phyloP scores from a whole-genome alignment of 2,797 vertebrate species.

The Spinibarbus caldwelli region DNA sequence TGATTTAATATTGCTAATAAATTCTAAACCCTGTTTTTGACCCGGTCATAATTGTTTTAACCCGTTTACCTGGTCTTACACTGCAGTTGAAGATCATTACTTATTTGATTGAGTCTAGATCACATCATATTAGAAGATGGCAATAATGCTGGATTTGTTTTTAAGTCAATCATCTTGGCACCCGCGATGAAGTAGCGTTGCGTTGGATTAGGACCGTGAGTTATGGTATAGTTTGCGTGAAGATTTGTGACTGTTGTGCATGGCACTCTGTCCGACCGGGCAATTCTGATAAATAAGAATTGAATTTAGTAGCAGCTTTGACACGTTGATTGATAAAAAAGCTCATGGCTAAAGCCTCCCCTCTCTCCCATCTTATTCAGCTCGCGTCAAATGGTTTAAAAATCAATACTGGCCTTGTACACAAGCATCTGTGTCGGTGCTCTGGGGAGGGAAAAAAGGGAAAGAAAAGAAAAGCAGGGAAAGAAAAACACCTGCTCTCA shows the following conservation, averaged over 20 bases:
- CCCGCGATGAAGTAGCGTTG: conserved; percentile 10
- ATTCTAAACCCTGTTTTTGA: conserved; percentile 43
- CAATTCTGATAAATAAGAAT: conserved; percentile 98
- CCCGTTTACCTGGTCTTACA: conserved; percentile 27
- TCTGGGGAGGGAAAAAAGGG: conserved; percentile 61
- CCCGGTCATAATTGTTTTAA: conserved; percentile 34
- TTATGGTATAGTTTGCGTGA: conserved; percentile 52
- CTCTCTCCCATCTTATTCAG: conserved; percentile 94
- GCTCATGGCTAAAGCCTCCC: conserved; percentile 93
- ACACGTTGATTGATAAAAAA: conserved; percentile 99
- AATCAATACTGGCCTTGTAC: conserved; percentile 94
- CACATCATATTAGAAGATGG: conserved; percentile 50
- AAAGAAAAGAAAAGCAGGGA: conserved; percentile 46
- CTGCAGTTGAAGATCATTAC: conserved; percentile 34
- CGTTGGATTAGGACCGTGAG: conserved; percentile 26
- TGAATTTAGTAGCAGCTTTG: conserved; percentile 94
- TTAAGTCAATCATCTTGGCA: conserved; percentile 46
- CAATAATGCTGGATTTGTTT: conserved; percentile 53
- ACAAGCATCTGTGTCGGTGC: conserved; percentile 86
- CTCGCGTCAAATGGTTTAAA: conserved; percentile 92
- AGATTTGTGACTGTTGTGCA: conserved; percentile 62
- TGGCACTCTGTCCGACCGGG: conserved; percentile 81
- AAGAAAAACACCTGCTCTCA: conserved; percentile 88
- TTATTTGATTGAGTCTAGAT: conserved; percentile 42
- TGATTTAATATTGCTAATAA: conserved; percentile 49